A percentile compares a stretch with the other conserved stretches of the same genome.
phyloP scores from a whole-genome alignment of 2,113 vertebrate genomes.

The Nothobranchius furzeri region DNA sequence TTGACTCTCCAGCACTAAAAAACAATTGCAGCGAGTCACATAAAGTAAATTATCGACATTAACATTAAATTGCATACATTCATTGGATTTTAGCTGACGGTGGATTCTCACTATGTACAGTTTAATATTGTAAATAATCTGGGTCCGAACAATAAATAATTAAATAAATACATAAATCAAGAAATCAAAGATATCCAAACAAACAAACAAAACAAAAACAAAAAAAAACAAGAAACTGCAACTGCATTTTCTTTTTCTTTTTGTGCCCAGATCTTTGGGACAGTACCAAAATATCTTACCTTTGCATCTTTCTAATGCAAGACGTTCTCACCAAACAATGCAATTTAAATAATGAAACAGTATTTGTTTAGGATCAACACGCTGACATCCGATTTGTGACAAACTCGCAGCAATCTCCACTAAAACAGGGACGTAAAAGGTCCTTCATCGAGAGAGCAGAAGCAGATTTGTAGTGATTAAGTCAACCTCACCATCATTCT shows the following conservation, averaged over 20 bases:
- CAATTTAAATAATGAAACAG: conserved; percentile 14
- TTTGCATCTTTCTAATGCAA: no score
- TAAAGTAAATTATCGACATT: not conserved
- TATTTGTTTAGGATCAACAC: not conserved
- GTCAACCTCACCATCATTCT: conserved; percentile 8
- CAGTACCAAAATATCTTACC: no score
- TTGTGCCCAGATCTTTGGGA: no score
- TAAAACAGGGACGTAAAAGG: not conserved
- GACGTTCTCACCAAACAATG: not conserved
- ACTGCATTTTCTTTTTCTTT: no score
- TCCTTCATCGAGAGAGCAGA: not conserved
- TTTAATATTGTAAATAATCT: conserved; percentile 6
- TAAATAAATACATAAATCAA: conserved; percentile 41
- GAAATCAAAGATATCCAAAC: conserved; percentile 9
- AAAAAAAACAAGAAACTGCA: not conserved
- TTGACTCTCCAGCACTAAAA: not conserved
- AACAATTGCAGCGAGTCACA: no score
- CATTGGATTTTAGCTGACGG: conserved; percentile 11
- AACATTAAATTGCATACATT: conserved; percentile 36
- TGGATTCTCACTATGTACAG: conserved; percentile 16
- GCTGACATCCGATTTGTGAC: not conserved
- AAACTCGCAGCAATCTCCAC: no score
- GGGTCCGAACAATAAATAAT: conserved; percentile 47
- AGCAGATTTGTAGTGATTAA: conserved; percentile 45
- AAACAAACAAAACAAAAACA: no score